Conservation (phyloP, 2,113 vertebrate species). For the Anguilla rostrata region DNA sequence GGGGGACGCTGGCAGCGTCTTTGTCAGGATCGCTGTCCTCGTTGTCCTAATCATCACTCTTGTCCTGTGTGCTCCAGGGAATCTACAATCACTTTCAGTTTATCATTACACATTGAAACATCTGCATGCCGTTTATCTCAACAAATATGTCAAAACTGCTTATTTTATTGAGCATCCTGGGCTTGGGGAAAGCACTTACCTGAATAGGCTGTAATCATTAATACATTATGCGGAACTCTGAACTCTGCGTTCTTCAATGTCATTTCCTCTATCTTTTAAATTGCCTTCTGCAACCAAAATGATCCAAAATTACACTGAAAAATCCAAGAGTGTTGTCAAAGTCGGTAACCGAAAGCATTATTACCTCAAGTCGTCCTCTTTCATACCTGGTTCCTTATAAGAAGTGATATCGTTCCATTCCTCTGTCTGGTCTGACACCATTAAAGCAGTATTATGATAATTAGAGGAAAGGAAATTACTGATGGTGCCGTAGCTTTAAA, state of each 20-base stretch:
- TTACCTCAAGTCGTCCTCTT: not conserved
- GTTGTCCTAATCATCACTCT: not conserved
- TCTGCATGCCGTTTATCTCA: not conserved
- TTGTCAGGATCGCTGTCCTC: not conserved
- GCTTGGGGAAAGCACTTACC: not conserved
- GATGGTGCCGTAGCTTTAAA: not conserved
- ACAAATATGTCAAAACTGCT: not conserved
- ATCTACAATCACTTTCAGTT: not conserved
- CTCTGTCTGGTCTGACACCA: not conserved
- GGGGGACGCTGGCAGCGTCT: not conserved
- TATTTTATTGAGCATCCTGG: not conserved
- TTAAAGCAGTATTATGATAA: not conserved
- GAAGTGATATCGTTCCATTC: not conserved
- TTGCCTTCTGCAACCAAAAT: not conserved
- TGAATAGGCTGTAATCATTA: not conserved
- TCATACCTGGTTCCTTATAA: not conserved
- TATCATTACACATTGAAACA: not conserved
- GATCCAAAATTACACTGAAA: not conserved
- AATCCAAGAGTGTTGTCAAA: not conserved
- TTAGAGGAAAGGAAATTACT: not conserved
- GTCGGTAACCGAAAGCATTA: not conserved
- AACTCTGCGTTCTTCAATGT: not conserved
- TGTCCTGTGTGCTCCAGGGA: not conserved
- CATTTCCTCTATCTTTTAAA: not conserved
- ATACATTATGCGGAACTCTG: not conserved